Evolutionary conservation across 2,797 vertebrate species (phyloP), one percentile per base, ranked within the genome.

Genomic region (Coregonus ussuriensis): DNA sequence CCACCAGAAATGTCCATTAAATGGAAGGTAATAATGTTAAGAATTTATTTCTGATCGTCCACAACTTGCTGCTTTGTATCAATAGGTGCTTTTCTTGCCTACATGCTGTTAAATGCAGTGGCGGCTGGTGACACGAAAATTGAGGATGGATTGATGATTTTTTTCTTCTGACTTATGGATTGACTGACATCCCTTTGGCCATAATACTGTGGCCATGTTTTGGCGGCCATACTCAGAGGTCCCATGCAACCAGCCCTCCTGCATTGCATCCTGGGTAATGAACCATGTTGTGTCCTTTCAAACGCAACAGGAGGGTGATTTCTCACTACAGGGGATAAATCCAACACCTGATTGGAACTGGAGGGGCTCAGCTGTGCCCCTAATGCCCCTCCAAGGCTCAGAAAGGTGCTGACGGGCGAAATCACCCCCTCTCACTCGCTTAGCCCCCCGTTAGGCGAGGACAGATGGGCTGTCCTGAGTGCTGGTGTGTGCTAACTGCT

Each of bases 241-340:
- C 72, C 69, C 63, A n/a, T 72, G 78, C 79, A 65, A 75, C 83
- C 79, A 25, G 59, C 89, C 85, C 86, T 88, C 86, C 89, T 80
- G 90, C 88, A 88, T 86, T 83, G 88, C 88, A 89, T 85, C 81
- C 80, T 82, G 90, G 85, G 84, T 91, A 93, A 93, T 93, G 91
- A 91, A 86, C 90, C 89, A 21, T 90, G 83, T 86, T 86, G 84
- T 72, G 72, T 79, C 79, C 89, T 90, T 88, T 92, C 85, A 35
- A 79, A 87, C 86, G 88, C 84, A 86, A 85, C 74, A 66, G 80
- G 79, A 77, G 85, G 79, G 82, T 90, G 81, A 89, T 89, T 91
- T 87, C 84, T 88, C 91, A 87, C 91, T 84, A 88, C 77, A 53
- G 87, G 89, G 87, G 87, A 88, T 83, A 86, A 90, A 90, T 93